These are phyloP conservation scores for Limenitis camilla DNA, from an alignment of 2,888 invertebrate genomes.

Conservation along the genomic window DNA sequence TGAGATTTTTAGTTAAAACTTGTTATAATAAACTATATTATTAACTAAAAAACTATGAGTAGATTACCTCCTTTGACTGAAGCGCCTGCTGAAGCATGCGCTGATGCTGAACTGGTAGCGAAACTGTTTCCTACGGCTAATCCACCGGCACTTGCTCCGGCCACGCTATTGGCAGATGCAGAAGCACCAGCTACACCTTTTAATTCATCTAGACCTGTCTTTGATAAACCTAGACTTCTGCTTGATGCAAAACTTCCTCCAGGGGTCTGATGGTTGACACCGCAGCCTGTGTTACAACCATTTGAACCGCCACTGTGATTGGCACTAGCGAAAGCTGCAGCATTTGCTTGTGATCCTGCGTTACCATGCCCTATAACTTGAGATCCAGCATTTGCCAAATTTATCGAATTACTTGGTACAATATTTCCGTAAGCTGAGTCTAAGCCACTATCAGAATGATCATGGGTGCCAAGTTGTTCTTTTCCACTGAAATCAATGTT, in stretches of 20 bases:
- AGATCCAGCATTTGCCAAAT: constrained; percentile 28
- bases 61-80: constrained; percentile 49
- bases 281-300: constrained; percentile 30
- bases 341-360: constrained; percentile 22
- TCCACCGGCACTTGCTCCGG: constrained; percentile 32
- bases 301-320: constrained; percentile 27
- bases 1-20: too few species aligned
- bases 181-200: constrained; percentile 22
- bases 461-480: neutral
- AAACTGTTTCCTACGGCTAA: constrained; percentile 39
- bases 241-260: constrained; percentile 1
- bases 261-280: neutral
- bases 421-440: neutral
- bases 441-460: neutral
- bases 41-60: too few species aligned
- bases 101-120: constrained; percentile 53
- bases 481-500: constrained; percentile 2
- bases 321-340: constrained; percentile 27
- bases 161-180: constrained; percentile 43
- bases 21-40: too few species aligned
- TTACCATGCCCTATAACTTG: constrained; percentile 31
- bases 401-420: neutral
- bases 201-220: neutral
- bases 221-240: neutral
- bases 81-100: constrained; percentile 51